These are phyloP conservation scores for Amblyopsis rosae DNA, from an alignment of 2,113 vertebrate genomes.

Conservation along the genomic window DNA sequence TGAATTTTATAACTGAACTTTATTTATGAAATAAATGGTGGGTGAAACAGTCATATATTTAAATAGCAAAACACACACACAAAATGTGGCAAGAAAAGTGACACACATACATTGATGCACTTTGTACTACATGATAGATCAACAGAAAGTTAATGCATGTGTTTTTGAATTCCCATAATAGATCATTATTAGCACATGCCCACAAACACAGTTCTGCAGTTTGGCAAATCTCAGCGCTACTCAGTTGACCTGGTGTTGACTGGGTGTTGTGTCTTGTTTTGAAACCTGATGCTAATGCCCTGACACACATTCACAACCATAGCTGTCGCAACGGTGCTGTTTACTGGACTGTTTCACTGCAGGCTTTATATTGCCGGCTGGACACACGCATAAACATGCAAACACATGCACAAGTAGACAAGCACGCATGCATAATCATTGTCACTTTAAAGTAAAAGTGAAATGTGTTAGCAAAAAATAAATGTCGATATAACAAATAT, in stretches of 20 bases:
- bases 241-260: slow-evolving; percentile 36
- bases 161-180: slow-evolving; percentile 12
- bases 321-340: slow-evolving; percentile 59
- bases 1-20: too few species aligned
- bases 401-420: not conserved
- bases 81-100: not conserved
- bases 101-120: not conserved
- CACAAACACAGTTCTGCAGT: not conserved
- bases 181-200: slow-evolving; percentile 15
- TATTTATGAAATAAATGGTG: too few species aligned
- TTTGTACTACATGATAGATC: not conserved
- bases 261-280: slow-evolving; percentile 51
- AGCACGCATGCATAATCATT: slow-evolving; percentile 2
- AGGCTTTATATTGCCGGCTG: not conserved
- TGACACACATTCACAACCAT: slow-evolving; percentile 33
- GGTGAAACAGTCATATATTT: too few species aligned
- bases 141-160: slow-evolving; percentile 19
- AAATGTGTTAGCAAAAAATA: too few species aligned
- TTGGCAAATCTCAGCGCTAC: not conserved
- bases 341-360: slow-evolving; percentile 24
- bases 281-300: slow-evolving; percentile 50
- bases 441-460: not conserved
- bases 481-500: too few species aligned
- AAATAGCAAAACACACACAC: not conserved
- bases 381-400: not conserved